Evolutionary conservation across 1,140 invertebrate genomes (phyloP).

Genomic region (Thrips palmi): DNA sequence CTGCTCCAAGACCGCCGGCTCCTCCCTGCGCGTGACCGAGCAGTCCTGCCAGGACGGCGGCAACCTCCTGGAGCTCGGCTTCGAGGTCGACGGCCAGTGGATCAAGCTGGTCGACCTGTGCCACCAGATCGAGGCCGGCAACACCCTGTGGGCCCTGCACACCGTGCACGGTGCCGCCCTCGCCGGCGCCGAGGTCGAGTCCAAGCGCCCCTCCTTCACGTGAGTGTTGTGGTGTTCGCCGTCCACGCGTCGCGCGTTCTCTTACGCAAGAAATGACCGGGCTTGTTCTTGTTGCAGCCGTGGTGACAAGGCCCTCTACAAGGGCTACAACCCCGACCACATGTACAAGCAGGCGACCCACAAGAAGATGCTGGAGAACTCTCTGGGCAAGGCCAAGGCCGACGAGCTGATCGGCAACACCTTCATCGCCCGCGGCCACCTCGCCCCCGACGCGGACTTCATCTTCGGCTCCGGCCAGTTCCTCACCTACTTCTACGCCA

Average conservation of each 20-base stretch:
- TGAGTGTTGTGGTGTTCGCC: too few species aligned
- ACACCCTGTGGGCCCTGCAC: constrained; percentile 8
- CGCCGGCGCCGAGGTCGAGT: constrained; percentile 9
- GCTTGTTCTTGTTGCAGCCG: constrained; percentile 11
- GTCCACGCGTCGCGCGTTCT: too few species aligned
- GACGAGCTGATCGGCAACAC: constrained; percentile 2
- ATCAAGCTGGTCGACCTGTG: constrained; percentile 7
- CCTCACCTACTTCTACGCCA: constrained; percentile 31
- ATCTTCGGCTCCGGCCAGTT: constrained; percentile 25
- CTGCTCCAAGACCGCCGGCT: constrained; percentile 5
- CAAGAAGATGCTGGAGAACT: constrained; percentile 4
- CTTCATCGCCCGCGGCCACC: constrained; percentile 28
- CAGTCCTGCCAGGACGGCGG: constrained; percentile 4
- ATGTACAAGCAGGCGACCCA: constrained; percentile 14
- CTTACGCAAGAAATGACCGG: constrained; percentile 9
- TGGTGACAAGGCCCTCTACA: constrained; percentile 13
- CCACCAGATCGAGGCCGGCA: constrained; percentile 8
- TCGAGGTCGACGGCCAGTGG: constrained; percentile 10
- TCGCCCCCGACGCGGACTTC: constrained; percentile 32
- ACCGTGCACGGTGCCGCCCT: constrained; percentile 8
- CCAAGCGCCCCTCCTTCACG: not conserved
- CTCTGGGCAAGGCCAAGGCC: constrained; percentile 5
- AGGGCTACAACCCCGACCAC: constrained; percentile 13
- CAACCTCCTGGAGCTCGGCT: constrained; percentile 9
- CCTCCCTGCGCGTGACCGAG: constrained; percentile 5